Percentiles rank a stretch among this genome's conserved stretches.
These are phyloP conservation scores for Lepilemur septentrionalis DNA, from an alignment of 2,797 vertebrate genomes.

Conservation along the genomic window DNA sequence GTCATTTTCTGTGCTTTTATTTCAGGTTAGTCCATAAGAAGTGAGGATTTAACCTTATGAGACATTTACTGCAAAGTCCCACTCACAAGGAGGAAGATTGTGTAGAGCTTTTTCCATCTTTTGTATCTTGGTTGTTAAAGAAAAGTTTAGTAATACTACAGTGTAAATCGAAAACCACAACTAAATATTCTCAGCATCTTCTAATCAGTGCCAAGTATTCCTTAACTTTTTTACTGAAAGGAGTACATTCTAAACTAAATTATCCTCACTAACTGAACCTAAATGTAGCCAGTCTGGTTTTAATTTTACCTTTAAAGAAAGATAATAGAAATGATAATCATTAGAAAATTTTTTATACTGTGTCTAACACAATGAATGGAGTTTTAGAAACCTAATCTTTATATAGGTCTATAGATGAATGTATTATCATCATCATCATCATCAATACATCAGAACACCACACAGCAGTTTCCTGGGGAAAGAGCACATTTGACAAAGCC, in stretches of 20 bases:
- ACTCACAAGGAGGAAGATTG: background rate
- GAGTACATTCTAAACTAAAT: background rate
- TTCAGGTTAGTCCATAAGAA: background rate
- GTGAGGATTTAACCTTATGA: background rate
- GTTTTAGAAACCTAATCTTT: background rate
- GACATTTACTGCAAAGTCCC: background rate
- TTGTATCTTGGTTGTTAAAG: background rate
- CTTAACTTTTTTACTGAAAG: constrained; percentile 17
- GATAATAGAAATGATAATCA: background rate
- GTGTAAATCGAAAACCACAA: background rate
- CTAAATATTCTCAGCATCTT: background rate
- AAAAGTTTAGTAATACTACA: background rate
- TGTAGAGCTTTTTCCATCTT: background rate
- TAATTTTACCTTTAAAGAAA: constrained; percentile 2
- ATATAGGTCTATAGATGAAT: background rate
- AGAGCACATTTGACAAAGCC: background rate
- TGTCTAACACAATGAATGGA: background rate
- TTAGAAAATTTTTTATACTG: background rate
- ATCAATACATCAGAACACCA: background rate
- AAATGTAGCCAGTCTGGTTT: background rate
- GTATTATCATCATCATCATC: background rate
- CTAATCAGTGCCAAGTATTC: background rate
- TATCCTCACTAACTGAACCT: background rate
- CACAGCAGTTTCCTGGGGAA: too few species aligned
- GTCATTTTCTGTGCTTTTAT: background rate